These are phyloP conservation scores for Erebia ligea DNA, from an alignment of 2,888 invertebrate species.

Conservation along the genomic window DNA sequence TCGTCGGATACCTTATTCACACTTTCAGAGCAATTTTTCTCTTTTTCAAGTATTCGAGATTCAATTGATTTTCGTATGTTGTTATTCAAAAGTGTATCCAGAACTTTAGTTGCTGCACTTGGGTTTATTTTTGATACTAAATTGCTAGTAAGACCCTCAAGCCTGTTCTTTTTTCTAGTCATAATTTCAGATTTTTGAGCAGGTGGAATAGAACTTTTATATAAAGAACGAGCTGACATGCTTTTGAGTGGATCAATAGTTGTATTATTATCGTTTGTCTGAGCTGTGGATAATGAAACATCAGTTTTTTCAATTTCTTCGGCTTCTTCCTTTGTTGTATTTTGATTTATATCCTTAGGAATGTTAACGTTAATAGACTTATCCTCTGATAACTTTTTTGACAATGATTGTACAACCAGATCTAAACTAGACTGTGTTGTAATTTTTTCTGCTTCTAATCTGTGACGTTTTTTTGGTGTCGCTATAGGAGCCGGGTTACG, in stretches of 20 bases:
- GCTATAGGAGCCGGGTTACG: conserved; percentile 79
- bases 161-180: conserved; percentile 85
- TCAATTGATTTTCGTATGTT: conserved; percentile 79
- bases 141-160: conserved; percentile 84
- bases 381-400: conserved; percentile 76
- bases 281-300: conserved; percentile 45
- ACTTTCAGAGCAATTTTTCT: conserved; percentile 59
- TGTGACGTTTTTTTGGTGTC: conserved; percentile 89
- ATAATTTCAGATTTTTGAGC: conserved; percentile 82
- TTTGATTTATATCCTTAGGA: conserved; percentile 62
- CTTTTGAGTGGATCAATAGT: conserved; percentile 71
- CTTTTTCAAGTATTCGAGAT: conserved; percentile 76
- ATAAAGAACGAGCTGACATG: conserved; percentile 77
- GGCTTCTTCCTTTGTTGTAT: conserved; percentile 59
- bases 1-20: conserved; percentile 59
- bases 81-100: conserved; percentile 77
- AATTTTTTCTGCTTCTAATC: conserved; percentile 84
- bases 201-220: conserved; percentile 75
- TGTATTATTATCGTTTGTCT: conserved; percentile 49
- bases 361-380: conserved; percentile 51
- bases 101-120: conserved; percentile 78
- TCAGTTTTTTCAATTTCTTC: conserved; percentile 56
- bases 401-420: conserved; percentile 76
- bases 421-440: conserved; percentile 69
- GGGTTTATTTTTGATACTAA: conserved; percentile 84